phyloP scores from a whole-genome alignment of 2,888 invertebrate genomes.

The Tupiocoris notatus region DNA sequence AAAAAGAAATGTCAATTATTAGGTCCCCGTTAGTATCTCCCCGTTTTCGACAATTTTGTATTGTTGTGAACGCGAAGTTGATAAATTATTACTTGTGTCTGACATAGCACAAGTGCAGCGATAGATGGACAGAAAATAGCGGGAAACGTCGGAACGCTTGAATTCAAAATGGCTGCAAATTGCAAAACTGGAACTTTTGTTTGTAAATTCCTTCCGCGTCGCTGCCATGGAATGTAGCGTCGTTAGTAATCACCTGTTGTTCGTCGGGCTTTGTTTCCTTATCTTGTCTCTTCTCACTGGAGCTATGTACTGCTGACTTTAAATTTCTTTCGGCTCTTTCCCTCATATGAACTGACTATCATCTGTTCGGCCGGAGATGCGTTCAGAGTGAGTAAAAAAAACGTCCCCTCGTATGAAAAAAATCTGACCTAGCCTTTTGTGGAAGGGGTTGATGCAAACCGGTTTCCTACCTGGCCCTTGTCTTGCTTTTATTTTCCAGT shows the following conservation, averaged over 20 bases:
- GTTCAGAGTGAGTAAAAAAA: conserved; percentile 14
- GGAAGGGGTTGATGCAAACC: not conserved
- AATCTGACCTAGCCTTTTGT: not conserved
- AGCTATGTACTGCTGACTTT: too few relatives aligned
- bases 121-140: not conserved
- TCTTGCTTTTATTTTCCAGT: too few relatives aligned
- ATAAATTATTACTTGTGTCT: too few relatives aligned
- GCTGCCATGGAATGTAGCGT: not conserved
- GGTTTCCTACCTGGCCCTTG: not conserved
- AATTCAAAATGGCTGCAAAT: not conserved
- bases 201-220: not conserved
- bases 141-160: not conserved
- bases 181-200: not conserved
- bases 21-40: too few relatives aligned
- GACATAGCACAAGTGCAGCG: too few relatives aligned
- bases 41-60: too few relatives aligned
- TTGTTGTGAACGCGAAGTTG: too few relatives aligned
- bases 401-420: not conserved
- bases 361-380: conserved; percentile 27
- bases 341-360: not conserved
- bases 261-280: not conserved
- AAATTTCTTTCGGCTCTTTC: not conserved
- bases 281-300: not conserved
- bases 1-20: too few relatives aligned
- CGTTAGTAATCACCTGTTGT: not conserved